A percentile compares a stretch with the other conserved stretches of the same genome.
Evolutionary conservation across 2,113 vertebrate species (phyloP).

Genomic region (Callipepla squamata): DNA sequence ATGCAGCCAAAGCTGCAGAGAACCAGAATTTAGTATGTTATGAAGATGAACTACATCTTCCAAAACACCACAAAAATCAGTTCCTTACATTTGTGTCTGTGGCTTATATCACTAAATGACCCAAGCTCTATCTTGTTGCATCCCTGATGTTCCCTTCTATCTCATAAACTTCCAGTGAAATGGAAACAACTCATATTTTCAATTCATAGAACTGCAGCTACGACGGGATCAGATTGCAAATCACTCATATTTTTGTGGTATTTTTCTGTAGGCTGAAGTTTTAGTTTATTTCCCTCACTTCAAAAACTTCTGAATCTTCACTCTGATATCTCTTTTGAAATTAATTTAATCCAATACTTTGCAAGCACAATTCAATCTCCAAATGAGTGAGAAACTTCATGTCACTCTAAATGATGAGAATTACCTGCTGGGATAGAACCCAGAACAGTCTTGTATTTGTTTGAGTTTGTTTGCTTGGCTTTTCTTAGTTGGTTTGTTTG

Average conservation of each 20-base stretch:
- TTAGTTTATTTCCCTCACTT: neutral
- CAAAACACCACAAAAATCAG: neutral
- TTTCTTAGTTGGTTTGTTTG: neutral
- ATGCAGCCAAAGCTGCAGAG: neutral
- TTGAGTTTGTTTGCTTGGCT: neutral
- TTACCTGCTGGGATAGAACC: neutral
- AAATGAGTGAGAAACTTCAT: neutral
- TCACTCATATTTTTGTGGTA: conserved; percentile 43
- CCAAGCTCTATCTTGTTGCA: conserved; percentile 11
- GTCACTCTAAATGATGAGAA: neutral
- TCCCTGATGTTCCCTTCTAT: conserved; percentile 46
- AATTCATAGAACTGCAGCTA: conserved; percentile 31
- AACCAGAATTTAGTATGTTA: conserved; percentile 7
- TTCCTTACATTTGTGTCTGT: conserved; percentile 28
- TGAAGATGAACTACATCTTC: conserved; percentile 1
- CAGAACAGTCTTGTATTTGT: neutral
- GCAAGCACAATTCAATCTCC: neutral
- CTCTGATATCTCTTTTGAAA: neutral
- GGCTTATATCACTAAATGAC: conserved; percentile 9
- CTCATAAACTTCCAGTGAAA: conserved; percentile 50
- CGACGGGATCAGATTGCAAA: conserved; percentile 55
- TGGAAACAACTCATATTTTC: conserved; percentile 62
- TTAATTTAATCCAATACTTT: neutral
- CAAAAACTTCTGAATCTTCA: neutral
- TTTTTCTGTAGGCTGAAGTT: conserved; percentile 17